Evolutionary conservation across 2,888 invertebrate species (phyloP), one percentile per base, ranked within the genome.

Genomic region (Lumbricus terrestris): DNA sequence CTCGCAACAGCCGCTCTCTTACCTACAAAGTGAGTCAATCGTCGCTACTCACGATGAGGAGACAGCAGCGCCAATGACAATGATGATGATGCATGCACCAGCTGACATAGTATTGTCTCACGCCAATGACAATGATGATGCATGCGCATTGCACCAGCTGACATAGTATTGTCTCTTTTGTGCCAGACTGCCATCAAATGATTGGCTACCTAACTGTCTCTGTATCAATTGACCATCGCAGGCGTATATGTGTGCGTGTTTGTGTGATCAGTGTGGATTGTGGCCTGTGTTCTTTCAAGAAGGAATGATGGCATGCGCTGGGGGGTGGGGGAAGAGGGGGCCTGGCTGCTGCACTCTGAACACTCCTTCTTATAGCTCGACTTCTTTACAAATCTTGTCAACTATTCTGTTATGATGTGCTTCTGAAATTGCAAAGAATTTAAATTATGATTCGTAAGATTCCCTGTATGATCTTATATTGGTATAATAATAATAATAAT

Each of bases 1-100:
- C 47, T 97, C 97, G 91, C 98, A 98, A 93, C 98, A 98, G 93
- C 98, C 98, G 94, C 96, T 98, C 89, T 98, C 98, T 95, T 98
- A 98, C 95, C 96, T 99, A 95, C 99, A 99, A 95, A 98, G 98
- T 95, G 82, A 42, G 88, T 34, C 35, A 18, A 0, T 69, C 23
- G 47, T 16, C 16, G 16, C 40, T 40, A n/a, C n/a, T n/a, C n/a
- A n/a, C n/a, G n/a, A n/a, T n/a, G n/a, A n/a, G n/a, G n/a, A n/a
- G n/a, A n/a, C n/a, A n/a, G n/a, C n/a, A n/a, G n/a, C n/a, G n/a
- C 40, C 5, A 16, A 16, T 38, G 38, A 13, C 38, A 38, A 13
- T 13, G 38, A 13, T 13, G 38, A 40, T 40, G 40, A n/a, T n/a
- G n/a, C n/a, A n/a, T n/a, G 1, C 40, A 40, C 5, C 40, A 38